Percentiles rank a stretch among this genome's conserved stretches.
phyloP scores from a whole-genome alignment of 2,113 vertebrate species.

The Megaceryle torquata region DNA sequence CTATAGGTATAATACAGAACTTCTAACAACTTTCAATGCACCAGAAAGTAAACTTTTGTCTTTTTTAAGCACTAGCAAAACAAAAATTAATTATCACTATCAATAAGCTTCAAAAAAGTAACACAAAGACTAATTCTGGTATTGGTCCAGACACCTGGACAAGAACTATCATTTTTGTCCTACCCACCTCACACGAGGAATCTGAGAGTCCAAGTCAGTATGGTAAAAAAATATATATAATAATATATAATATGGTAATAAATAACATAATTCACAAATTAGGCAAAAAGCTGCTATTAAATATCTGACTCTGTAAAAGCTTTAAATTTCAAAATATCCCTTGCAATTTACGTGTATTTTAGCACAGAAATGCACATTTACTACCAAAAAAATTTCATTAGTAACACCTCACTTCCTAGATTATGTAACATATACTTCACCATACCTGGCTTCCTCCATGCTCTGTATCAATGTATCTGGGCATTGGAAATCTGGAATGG shows the following conservation, averaged over 20 bases:
- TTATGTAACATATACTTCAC: neutral
- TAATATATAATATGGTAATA: neutral
- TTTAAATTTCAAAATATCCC: neutral
- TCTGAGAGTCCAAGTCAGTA: neutral
- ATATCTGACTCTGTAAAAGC: neutral
- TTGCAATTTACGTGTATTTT: neutral
- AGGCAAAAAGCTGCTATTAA: neutral
- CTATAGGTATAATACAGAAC: neutral
- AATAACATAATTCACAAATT: neutral
- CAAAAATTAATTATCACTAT: neutral
- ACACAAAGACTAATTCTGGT: neutral
- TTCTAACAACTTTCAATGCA: neutral
- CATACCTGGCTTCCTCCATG: slow-evolving; percentile 96
- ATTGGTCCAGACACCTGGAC: neutral
- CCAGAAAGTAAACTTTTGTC: neutral
- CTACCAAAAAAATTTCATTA: neutral
- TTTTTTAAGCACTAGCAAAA: neutral
- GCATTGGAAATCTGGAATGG: slow-evolving; percentile 95
- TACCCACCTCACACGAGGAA: neutral
- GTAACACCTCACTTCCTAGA: neutral
- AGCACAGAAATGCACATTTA: neutral
- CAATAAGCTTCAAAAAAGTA: neutral
- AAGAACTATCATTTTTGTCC: neutral
- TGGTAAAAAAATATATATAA: neutral
- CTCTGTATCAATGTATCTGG: slow-evolving; percentile 95